Conservation (phyloP, 2,113 vertebrate genomes). For the Nesoenas mayeri region DNA sequence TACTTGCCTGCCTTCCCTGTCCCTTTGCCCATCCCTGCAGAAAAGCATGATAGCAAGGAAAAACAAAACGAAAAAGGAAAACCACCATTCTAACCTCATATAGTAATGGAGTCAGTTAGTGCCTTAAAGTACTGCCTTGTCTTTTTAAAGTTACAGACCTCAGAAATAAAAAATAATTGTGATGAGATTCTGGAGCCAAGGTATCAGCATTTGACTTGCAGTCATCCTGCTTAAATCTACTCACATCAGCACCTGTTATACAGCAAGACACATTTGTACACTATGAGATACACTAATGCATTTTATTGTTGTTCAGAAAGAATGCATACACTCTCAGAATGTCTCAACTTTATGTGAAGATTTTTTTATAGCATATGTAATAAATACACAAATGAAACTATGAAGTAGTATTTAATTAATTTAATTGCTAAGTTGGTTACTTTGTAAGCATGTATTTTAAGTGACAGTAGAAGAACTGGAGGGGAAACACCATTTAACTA, state of each 20-base stretch:
- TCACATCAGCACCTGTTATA: not conserved
- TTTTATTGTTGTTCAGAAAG: not conserved
- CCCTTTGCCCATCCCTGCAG: not conserved
- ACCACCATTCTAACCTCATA: not conserved
- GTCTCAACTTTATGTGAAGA: not conserved
- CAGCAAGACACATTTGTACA: not conserved
- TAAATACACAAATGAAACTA: not conserved
- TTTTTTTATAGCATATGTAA: not conserved
- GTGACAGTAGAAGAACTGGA: not conserved
- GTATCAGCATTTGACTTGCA: not conserved
- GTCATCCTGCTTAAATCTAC: not conserved
- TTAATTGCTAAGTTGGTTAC: not conserved
- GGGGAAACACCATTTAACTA: not conserved
- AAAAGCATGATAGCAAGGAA: not conserved
- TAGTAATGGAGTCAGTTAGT: not conserved
- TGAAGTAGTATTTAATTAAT: not conserved
- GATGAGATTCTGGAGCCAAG: not conserved
- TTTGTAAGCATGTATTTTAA: not conserved
- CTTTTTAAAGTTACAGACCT: not conserved
- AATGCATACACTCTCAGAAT: not conserved
- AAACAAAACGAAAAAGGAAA: not conserved
- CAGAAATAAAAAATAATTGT: not conserved
- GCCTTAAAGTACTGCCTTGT: not conserved
- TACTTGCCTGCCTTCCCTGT: not conserved
- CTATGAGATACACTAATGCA: not conserved